Conservation (phyloP, 2,113 vertebrate species). For the Cacatua alba region DNA sequence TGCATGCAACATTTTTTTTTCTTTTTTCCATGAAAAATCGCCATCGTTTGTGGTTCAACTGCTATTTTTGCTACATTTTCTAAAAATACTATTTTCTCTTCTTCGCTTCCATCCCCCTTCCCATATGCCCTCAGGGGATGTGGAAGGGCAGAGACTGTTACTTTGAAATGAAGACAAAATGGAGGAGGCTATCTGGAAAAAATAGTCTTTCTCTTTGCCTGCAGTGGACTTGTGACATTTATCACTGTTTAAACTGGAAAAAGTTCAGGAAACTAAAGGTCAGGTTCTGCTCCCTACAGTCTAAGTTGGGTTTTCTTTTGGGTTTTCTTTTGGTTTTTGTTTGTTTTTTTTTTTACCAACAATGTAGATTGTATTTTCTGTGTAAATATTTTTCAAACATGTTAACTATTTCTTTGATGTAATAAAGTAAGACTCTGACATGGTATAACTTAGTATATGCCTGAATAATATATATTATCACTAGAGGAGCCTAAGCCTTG, state of each 20-base stretch:
- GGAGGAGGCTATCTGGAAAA: not conserved
- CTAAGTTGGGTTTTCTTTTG: not conserved
- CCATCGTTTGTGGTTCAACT: not conserved
- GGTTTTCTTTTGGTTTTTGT: too few relatives aligned
- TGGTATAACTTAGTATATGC: not conserved
- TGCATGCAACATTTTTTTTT: too few relatives aligned
- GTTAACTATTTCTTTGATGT: not conserved
- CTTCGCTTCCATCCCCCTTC: fast-evolving
- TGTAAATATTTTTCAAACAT: not conserved
- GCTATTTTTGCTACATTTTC: not conserved
- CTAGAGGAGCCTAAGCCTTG: not conserved
- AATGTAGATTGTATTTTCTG: not conserved
- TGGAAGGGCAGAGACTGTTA: not conserved
- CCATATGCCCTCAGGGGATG: not conserved
- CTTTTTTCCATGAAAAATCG: not conserved
- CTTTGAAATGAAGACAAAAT: not conserved
- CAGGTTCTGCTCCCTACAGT: not conserved
- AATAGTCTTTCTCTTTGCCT: not conserved
- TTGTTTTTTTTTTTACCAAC: not conserved
- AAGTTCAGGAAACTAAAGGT: not conserved
- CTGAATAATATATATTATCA: not conserved
- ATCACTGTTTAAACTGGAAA: not conserved
- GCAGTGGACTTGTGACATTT: not conserved
- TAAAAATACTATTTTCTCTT: not conserved
- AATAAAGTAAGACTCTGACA: not conserved